Evolutionary conservation across 2,888 invertebrate species (phyloP), one percentile per base, ranked within the genome.

Genomic region (Venusia cambrica): DNA sequence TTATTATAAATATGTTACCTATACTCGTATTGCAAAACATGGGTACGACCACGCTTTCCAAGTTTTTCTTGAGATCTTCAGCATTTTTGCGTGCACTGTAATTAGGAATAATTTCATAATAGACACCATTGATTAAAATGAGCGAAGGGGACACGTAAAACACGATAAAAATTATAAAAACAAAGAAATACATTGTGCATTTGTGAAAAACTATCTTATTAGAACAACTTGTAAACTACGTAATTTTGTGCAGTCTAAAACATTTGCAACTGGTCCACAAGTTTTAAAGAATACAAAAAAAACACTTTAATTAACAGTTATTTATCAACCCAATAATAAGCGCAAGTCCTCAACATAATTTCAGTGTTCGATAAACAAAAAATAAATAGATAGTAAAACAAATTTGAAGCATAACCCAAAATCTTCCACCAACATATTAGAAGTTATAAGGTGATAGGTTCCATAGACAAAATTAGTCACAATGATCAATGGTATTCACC

Each of bases 21-120:
- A 94, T 90, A 75, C 93, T 93, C 54, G 98, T 94, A 79, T 95
- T 96, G 88, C 98, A 98, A 90, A 98, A 99, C 94, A 99, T 97
- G 60, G 98, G 97, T 65, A 98, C 96, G 60, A 99, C 97, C 64
- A 98, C 97, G 72, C 92, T 93, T 89, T 97, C 97, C 84, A 99
- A 90, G 69, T 95, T 93, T 84, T 94, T 94, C 88, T 97, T 96
- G 76, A 99, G 90, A 73, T 96, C 96, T 80, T 95, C 94, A 43
- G 95, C 94, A 88, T 96, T 97, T 90, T 98, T 99, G 72, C 98
- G 91, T 70, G 97, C 95, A 89, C 98, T 98, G 89, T 78, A 92
- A 79, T 85, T 83, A 85, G 85, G 85, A 85, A 83, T 84, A 87
- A 85, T 73, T 50, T 75, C 71, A 85, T 87, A 84, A 87, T 76